A percentile compares a stretch with the other conserved stretches of the same genome.
Conservation (phyloP, 2,888 invertebrate genomes). For the Chrysodeixis includens region DNA sequence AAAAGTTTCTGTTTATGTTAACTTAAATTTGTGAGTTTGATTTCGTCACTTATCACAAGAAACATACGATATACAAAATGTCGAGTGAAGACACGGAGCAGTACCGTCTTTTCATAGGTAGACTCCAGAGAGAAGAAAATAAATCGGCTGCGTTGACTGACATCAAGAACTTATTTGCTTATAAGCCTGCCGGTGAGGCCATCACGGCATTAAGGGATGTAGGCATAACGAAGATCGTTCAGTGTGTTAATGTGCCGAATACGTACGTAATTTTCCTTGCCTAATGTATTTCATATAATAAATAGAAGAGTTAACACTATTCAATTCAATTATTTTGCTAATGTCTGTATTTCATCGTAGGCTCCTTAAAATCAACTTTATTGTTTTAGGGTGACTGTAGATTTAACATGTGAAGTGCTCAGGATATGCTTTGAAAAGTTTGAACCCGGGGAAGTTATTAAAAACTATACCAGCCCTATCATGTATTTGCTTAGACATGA, state of each 20-base stretch:
- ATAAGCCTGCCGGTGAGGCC: constrained; percentile 73
- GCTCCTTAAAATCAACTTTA: neutral
- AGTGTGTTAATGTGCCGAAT: constrained; percentile 89
- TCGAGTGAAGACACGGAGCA: constrained; percentile 67
- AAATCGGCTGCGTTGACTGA: constrained; percentile 75
- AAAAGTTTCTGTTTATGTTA: constrained; percentile 5
- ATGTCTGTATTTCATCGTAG: neutral
- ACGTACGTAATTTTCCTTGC: constrained; percentile 65
- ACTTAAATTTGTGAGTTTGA: neutral
- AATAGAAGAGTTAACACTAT: neutral
- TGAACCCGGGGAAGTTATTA: constrained; percentile 89
- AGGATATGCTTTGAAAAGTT: constrained; percentile 88
- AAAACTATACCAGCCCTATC: constrained; percentile 89
- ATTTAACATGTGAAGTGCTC: constrained; percentile 65
- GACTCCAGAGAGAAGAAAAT: constrained; percentile 73
- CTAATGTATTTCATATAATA: neutral
- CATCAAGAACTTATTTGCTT: constrained; percentile 75
- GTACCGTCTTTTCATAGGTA: constrained; percentile 70
- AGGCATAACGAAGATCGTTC: constrained; percentile 90
- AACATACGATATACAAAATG: constrained; percentile 57
- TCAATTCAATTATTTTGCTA: neutral
- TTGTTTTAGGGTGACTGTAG: constrained; percentile 53
- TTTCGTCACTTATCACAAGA: neutral
- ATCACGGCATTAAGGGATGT: constrained; percentile 71
- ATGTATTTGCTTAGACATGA: constrained; percentile 91